Percentiles rank a stretch among this genome's conserved stretches.
Evolutionary conservation across 2,797 vertebrate species (phyloP).

Genomic region (Sphenodon punctatus): DNA sequence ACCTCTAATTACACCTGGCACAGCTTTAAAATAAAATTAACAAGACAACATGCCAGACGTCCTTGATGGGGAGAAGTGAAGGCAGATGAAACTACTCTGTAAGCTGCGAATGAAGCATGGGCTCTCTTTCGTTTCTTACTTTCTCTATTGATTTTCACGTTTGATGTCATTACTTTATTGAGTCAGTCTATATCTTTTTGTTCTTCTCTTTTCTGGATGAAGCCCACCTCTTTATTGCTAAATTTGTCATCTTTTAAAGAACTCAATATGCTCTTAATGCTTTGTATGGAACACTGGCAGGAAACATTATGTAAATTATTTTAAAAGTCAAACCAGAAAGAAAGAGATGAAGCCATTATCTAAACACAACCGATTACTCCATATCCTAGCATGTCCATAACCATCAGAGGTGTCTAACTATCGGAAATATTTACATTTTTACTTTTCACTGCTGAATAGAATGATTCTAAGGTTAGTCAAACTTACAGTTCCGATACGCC

Average conservation of each 20-base stretch:
- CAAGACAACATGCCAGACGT: neutral
- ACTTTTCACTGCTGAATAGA: neutral
- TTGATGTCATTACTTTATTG: neutral
- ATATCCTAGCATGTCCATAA: neutral
- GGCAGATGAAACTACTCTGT: neutral
- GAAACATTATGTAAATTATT: neutral
- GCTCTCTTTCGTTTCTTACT: neutral
- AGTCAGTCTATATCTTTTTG: neutral
- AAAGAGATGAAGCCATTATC: neutral
- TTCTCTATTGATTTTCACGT: neutral
- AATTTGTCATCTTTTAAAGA: neutral
- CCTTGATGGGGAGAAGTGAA: neutral
- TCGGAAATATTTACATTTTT: neutral
- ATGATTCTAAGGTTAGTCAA: neutral
- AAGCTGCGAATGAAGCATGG: neutral
- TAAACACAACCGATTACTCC: neutral
- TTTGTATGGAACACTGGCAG: neutral
- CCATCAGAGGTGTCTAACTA: neutral
- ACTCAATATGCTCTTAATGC: neutral
- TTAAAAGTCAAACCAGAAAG: neutral
- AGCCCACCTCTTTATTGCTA: neutral
- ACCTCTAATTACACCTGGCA: neutral
- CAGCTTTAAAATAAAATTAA: neutral
- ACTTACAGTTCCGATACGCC: conserved; percentile 89
- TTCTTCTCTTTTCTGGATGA: neutral